These are phyloP conservation scores for Prietella phreatophila DNA, from an alignment of 2,113 vertebrate species.

Conservation along the genomic window DNA sequence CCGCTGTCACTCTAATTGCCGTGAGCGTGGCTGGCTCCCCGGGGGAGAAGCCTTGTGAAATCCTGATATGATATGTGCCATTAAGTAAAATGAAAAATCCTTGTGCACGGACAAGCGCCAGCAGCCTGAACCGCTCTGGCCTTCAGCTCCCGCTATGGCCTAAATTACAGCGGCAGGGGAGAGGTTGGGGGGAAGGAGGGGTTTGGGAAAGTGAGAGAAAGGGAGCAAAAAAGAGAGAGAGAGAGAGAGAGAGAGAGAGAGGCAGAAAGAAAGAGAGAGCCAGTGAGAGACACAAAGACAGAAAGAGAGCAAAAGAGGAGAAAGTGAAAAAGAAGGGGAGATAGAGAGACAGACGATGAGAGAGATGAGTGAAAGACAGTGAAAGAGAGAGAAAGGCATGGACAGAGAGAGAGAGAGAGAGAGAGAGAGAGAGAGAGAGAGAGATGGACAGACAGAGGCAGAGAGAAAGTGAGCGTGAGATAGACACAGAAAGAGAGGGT, in stretches of 20 bases:
- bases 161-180: constrained; percentile 11
- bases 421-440: neutral
- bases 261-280: neutral
- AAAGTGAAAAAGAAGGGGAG: neutral
- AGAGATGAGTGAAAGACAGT: neutral
- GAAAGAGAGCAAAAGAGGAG: neutral
- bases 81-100: constrained; percentile 58
- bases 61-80: constrained; percentile 61
- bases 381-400: neutral
- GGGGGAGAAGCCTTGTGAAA: constrained; percentile 53
- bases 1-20: constrained; percentile 56
- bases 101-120: constrained; percentile 37
- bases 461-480: constrained; percentile 25
- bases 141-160: constrained; percentile 32
- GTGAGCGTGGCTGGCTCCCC: constrained; percentile 47
- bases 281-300: neutral
- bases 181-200: neutral
- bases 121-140: constrained; percentile 40
- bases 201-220: neutral
- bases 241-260: neutral
- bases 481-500: neutral
- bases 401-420: neutral
- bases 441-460: neutral
- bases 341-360: neutral
- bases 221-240: neutral